Evolutionary conservation across 2,797 vertebrate genomes (phyloP).

Genomic region (Astyanax mexicanus): DNA sequence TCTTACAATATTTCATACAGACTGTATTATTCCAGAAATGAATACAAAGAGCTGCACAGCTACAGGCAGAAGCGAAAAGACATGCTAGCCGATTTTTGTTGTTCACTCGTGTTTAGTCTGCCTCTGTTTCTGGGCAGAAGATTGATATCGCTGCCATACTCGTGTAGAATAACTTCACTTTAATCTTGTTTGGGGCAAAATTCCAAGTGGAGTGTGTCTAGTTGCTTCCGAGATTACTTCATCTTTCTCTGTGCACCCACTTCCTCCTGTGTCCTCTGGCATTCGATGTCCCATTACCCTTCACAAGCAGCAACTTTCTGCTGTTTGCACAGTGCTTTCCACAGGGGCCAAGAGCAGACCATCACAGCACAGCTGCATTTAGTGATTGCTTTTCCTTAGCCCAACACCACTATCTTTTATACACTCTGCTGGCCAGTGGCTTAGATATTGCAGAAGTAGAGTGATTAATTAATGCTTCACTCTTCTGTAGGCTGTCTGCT

Average conservation of each 20-base stretch:
- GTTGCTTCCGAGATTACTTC: slow-evolving; percentile 87
- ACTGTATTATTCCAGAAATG: not conserved
- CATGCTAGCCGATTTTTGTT: slow-evolving; percentile 33
- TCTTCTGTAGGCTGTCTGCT: slow-evolving; percentile 30
- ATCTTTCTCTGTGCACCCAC: slow-evolving; percentile 86
- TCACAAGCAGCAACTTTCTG: slow-evolving; percentile 86
- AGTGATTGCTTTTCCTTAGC: slow-evolving; percentile 54
- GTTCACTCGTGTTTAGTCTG: slow-evolving; percentile 56
- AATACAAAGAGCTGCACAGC: not conserved
- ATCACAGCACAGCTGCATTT: slow-evolving; percentile 48
- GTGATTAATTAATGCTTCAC: slow-evolving; percentile 56
- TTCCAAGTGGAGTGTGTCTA: slow-evolving; percentile 87
- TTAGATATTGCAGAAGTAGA: slow-evolving; percentile 45
- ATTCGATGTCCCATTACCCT: slow-evolving; percentile 88
- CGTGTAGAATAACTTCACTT: slow-evolving; percentile 86
- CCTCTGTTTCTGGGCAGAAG: slow-evolving; percentile 78
- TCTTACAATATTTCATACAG: not conserved
- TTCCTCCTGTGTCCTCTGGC: slow-evolving; percentile 83
- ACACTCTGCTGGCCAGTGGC: slow-evolving; percentile 50
- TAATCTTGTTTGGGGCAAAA: slow-evolving; percentile 88
- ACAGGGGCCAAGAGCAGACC: slow-evolving; percentile 77
- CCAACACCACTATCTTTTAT: slow-evolving; percentile 33
- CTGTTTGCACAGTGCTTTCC: slow-evolving; percentile 84
- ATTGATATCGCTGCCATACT: slow-evolving; percentile 84
- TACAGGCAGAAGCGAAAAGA: slow-evolving; percentile 27